Evolutionary conservation across 64 coral and sea anemone genomes (phyloP), one percentile per base, ranked within the genome.

Genomic region (Montipora capricornis): DNA sequence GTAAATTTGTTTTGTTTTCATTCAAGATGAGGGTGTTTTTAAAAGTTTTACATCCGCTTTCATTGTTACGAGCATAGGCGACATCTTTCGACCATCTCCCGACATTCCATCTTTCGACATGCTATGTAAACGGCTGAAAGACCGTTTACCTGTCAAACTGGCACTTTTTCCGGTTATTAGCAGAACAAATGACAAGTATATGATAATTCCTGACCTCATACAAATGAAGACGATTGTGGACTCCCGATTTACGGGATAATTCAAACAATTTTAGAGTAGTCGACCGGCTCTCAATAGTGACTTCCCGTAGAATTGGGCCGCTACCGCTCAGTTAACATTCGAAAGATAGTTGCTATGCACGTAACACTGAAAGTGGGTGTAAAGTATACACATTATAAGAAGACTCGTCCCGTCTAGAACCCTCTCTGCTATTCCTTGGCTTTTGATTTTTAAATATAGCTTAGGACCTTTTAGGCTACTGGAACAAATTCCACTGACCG

Each of bases 91-190:
- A 74, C 70, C 70, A 26, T 74, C 70, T 74, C 22, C 9, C 20
- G 70, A 74, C 70, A 26, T 74, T 0, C 17, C 19, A 74, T 26
- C 66, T 69, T 20, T 69, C 5, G 66, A 74, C 70, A 74, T 22
- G 70, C 70, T 22, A 74, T 74, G 70, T 74, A 74, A 74, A 74
- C 70, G 24, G 70, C 70, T 22, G 70, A 74, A 74, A 74, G 70
- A 74, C 70, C 70, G 70, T n/a, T 74, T 74, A 74, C 13, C 70
- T 74, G 70, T 22, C 2, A 74, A 74, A 74, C 70, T 74, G 70
- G 70, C 70, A 74, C 10, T 74, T 74, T 74, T 22, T 74, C 61
- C 61, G 10, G 61, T 66, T 66, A 66, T 66, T 66, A 66, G 61
- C 15, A 4, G 61, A 66, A 6, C 61, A 66, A 66, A 66, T 66